Conservation (phyloP, 2,888 invertebrate genomes). For the Xylophagus ater region DNA sequence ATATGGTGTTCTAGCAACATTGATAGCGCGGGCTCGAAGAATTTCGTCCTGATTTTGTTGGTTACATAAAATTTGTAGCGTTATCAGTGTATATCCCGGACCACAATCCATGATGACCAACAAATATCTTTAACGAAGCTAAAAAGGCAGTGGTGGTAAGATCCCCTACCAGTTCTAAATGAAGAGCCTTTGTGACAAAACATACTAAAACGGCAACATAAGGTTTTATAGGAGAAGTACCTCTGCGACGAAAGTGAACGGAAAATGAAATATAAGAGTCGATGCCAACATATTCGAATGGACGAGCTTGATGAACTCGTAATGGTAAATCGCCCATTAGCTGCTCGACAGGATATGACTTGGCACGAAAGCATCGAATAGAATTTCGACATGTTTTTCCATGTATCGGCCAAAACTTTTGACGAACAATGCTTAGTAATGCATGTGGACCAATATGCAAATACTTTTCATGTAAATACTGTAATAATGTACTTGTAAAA, state of each 20-base stretch:
- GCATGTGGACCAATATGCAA: constrained; percentile 8
- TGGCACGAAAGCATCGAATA: constrained; percentile 14
- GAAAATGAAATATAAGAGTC: constrained; percentile 10
- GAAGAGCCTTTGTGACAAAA: constrained; percentile 12
- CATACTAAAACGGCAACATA: constrained; percentile 15
- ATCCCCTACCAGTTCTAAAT: constrained; percentile 12
- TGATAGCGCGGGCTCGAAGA: no score
- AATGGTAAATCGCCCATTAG: constrained; percentile 23
- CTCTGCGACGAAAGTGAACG: constrained; percentile 1
- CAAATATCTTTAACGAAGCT: constrained; percentile 13
- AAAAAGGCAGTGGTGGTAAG: constrained; percentile 13
- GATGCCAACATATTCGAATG: constrained; percentile 9
- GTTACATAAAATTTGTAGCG: constrained; percentile 8
- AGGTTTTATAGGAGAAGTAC: constrained; percentile 7
- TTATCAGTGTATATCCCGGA: constrained; percentile 6
- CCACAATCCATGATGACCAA: constrained; percentile 6
- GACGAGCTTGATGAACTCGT: constrained; percentile 10
- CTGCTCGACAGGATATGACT: constrained; percentile 12
- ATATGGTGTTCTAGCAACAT: constrained; percentile 2
- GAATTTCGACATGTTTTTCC: constrained; percentile 13
- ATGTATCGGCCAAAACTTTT: constrained; percentile 20
- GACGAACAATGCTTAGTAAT: constrained; percentile 10
- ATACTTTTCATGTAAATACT: constrained; percentile 3
- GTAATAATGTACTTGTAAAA: constrained; percentile 9
- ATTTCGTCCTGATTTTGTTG: no score